These are phyloP conservation scores for Bombus huntii DNA, from an alignment of 1,140 invertebrate species.

Conservation along the genomic window DNA sequence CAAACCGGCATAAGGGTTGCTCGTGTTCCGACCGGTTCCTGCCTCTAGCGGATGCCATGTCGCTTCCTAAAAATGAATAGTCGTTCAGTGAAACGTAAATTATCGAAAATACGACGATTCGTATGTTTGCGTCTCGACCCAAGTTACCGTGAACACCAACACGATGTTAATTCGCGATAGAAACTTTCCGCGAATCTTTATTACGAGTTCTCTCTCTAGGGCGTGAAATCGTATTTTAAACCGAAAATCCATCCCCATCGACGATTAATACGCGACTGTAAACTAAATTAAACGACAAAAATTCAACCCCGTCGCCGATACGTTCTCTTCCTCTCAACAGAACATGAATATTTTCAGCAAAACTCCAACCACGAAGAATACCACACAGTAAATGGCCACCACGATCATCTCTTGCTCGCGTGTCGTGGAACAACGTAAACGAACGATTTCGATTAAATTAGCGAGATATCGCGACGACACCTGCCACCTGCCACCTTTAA, in stretches of 20 bases:
- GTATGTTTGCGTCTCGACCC: background rate
- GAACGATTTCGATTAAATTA: constrained; percentile 20
- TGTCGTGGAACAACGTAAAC: background rate
- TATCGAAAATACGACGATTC: background rate
- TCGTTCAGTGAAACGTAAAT: background rate
- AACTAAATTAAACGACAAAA: background rate
- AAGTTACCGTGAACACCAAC: background rate
- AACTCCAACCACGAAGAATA: constrained; percentile 77
- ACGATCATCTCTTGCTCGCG: constrained; percentile 73
- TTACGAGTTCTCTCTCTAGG: no score
- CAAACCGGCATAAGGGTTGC: constrained; percentile 75
- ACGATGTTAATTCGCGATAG: background rate
- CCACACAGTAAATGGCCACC: constrained; percentile 80
- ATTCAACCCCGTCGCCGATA: no score
- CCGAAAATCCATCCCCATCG: background rate
- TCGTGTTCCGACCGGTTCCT: constrained; percentile 78
- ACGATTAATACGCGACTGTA: background rate
- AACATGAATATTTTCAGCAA: constrained; percentile 78
- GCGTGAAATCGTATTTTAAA: no score
- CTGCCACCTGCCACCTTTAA: constrained; percentile 40
- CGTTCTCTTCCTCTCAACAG: constrained; percentile 61
- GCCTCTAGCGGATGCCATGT: constrained; percentile 82
- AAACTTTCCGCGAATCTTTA: no score
- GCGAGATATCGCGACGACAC: background rate
- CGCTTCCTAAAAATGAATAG: constrained; percentile 76